phyloP scores from a whole-genome alignment of 2,888 invertebrate species.

The Platycheirus albimanus region DNA sequence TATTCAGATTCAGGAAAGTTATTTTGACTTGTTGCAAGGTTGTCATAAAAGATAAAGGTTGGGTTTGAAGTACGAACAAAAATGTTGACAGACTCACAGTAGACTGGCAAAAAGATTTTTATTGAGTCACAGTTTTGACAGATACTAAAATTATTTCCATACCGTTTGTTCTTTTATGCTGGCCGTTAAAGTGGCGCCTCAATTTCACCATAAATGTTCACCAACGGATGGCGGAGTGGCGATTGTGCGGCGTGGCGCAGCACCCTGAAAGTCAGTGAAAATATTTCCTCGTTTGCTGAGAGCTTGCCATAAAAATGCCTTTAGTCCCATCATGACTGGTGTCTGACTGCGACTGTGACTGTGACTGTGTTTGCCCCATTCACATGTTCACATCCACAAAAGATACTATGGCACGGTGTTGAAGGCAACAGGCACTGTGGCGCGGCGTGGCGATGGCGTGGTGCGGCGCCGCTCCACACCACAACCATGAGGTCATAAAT shows the following conservation, averaged over 20 bases:
- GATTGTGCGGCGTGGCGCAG: too few species aligned
- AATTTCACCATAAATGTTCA: constrained; percentile 29
- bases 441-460: too few species aligned
- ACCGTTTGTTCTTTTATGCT: constrained; percentile 5
- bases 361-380: constrained; percentile 14
- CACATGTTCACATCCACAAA: constrained; percentile 27
- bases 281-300: constrained; percentile 51
- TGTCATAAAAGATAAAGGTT: too few species aligned
- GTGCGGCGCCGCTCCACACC: neutral
- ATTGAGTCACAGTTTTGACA: too few species aligned
- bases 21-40: too few species aligned
- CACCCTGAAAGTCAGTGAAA: constrained; percentile 12
- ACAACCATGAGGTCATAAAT: constrained; percentile 58
- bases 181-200: constrained; percentile 58
- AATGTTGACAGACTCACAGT: too few species aligned
- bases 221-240: too few species aligned
- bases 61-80: too few species aligned
- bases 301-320: constrained; percentile 55
- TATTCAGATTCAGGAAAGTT: too few species aligned
- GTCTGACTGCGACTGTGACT: neutral
- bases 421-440: constrained; percentile 29
- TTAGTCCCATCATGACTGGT: constrained; percentile 2
- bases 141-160: neutral
- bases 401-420: constrained; percentile 3
- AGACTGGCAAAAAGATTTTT: too few species aligned